Conservation (phyloP, 1,140 invertebrate species). For the Pseudomyrmex dendroicus region DNA sequence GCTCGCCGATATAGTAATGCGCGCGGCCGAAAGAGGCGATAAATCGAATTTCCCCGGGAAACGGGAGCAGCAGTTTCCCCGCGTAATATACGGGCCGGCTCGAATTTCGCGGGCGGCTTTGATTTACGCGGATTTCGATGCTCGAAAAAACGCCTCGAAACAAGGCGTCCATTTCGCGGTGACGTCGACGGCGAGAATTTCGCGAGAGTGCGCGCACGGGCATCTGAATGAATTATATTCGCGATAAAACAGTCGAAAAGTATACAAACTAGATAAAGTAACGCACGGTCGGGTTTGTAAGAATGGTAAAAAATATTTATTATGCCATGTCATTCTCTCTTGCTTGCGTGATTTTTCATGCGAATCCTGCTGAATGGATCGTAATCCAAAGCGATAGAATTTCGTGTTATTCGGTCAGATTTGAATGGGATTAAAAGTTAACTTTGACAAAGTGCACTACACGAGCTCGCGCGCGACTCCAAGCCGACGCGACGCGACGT, state of each 20-base stretch:
- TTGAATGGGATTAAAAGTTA: constrained; percentile 57
- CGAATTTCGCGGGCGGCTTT: constrained; percentile 59
- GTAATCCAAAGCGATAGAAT: background rate
- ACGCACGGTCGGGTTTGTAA: too few relatives aligned
- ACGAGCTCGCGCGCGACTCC: too few relatives aligned
- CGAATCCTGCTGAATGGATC: background rate
- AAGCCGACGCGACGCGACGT: background rate
- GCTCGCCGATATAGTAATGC: constrained; percentile 14
- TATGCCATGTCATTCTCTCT: background rate
- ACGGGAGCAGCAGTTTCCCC: constrained; percentile 54
- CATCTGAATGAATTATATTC: constrained; percentile 1
- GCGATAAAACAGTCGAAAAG: constrained; percentile 9
- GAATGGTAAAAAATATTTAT: too few relatives aligned
- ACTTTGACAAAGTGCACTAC: constrained; percentile 17
- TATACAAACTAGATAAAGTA: too few relatives aligned
- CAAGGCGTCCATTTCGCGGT: constrained; percentile 40
- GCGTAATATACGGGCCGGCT: constrained; percentile 50
- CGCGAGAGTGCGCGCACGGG: background rate
- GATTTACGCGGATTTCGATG: constrained; percentile 55
- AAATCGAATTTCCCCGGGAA: constrained; percentile 53
- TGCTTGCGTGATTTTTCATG: background rate
- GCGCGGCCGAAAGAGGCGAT: constrained; percentile 26
- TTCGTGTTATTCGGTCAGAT: constrained; percentile 18
- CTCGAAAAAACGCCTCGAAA: constrained; percentile 29
- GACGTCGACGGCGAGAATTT: too few relatives aligned